A percentile compares a stretch with the other conserved stretches of the same genome.
Conservation (phyloP, 2,113 vertebrate genomes). For the Irena cyanogastra region DNA sequence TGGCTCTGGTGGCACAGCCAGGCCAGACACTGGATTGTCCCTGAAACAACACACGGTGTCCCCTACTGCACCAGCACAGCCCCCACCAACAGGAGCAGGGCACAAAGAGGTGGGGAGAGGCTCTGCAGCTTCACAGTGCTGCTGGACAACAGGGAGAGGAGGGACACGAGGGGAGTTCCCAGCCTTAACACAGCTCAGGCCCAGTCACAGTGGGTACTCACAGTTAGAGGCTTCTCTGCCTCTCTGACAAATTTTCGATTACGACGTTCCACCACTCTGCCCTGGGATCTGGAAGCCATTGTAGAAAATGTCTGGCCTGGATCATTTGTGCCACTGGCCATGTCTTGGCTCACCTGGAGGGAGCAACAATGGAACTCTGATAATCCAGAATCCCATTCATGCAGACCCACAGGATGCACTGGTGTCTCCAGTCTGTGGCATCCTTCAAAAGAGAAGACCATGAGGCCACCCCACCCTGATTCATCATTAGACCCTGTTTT, state of each 20-base stretch:
- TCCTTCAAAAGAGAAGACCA: background rate
- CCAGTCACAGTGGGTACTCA: background rate
- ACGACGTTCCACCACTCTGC: background rate
- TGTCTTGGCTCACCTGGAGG: conserved; percentile 44
- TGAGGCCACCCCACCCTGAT: no score
- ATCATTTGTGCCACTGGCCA: background rate
- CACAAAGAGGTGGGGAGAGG: background rate
- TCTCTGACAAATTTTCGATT: background rate
- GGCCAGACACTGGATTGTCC: background rate
- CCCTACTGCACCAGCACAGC: background rate
- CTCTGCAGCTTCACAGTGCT: background rate
- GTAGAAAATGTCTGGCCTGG: background rate
- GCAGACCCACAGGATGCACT: background rate
- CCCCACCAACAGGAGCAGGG: background rate
- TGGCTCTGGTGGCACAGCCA: background rate
- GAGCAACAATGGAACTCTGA: background rate
- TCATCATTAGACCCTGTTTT: background rate
- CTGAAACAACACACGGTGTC: background rate
- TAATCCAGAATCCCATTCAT: background rate
- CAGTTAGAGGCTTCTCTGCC: background rate
- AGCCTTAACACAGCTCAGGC: background rate
- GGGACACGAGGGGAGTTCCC: background rate
- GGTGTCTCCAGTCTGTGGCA: background rate
- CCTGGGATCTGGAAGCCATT: conserved; percentile 8
- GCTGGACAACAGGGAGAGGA: background rate